A percentile compares a stretch with the other conserved stretches of the same genome.
Conservation (phyloP, 2,113 vertebrate genomes). For the Manacus vitellinus region DNA sequence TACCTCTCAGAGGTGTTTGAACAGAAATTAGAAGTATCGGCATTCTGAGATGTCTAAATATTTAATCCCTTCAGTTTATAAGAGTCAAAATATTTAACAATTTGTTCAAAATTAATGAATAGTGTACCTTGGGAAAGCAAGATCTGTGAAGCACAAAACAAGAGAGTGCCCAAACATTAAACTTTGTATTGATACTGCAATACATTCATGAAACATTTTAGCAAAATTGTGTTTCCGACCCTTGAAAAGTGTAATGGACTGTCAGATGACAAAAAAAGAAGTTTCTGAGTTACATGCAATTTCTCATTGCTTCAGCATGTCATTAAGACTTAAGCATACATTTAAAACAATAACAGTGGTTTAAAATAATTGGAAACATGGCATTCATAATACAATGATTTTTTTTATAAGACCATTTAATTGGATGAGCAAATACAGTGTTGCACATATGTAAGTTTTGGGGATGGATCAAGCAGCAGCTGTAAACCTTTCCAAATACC, state of each 20-base stretch:
- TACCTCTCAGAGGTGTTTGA: not conserved
- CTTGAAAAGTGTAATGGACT: not conserved
- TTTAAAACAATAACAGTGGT: not conserved
- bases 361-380: constrained; percentile 28
- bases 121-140: not conserved
- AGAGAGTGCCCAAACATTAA: not conserved
- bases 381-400: not conserved
- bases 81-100: not conserved
- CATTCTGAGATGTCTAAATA: not conserved
- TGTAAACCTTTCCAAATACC: constrained; percentile 32
- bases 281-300: not conserved
- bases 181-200: not conserved
- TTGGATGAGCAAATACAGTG: constrained; percentile 16
- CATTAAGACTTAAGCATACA: not conserved
- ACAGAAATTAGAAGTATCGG: not conserved
- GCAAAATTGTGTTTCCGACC: not conserved
- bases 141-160: not conserved
- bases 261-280: not conserved
- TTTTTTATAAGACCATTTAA: not conserved
- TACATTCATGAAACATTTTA: not conserved
- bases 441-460: not conserved
- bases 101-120: not conserved
- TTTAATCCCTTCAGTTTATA: not conserved
- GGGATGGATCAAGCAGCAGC: constrained; percentile 14
- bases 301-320: not conserved